These are phyloP conservation scores for Pseudococcus longispinus DNA, from an alignment of 2,888 invertebrate species.

Conservation along the genomic window DNA sequence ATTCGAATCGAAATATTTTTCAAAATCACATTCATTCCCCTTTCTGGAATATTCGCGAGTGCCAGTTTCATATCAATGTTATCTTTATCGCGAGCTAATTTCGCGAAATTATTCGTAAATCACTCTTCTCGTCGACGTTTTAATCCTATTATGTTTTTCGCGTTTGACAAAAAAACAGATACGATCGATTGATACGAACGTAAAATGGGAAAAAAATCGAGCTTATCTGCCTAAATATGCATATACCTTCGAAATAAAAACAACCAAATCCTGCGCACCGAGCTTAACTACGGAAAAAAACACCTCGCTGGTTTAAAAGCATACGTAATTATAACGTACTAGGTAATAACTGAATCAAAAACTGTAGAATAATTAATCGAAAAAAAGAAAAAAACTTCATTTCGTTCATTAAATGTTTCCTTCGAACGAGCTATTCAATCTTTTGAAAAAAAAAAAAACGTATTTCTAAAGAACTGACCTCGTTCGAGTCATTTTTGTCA, in stretches of 20 bases:
- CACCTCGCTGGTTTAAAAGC: background rate
- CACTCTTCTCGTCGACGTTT: background rate
- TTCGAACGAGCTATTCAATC: conserved; percentile 8
- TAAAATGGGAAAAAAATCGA: background rate
- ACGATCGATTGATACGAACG: background rate
- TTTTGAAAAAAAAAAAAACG: background rate
- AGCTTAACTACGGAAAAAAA: background rate
- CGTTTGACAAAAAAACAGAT: background rate
- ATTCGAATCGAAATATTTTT: background rate
- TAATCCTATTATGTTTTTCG: background rate
- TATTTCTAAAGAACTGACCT: conserved; percentile 24
- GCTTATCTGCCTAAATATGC: background rate
- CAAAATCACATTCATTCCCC: background rate
- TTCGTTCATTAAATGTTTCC: conserved; percentile 27
- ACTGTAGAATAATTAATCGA: background rate
- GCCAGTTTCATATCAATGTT: background rate
- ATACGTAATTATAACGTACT: background rate
- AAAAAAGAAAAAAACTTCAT: background rate
- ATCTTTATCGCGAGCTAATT: background rate
- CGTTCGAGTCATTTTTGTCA: conserved; percentile 23
- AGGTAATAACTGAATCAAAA: background rate
- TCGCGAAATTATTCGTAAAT: background rate
- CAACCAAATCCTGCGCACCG: background rate
- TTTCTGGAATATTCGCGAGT: background rate
- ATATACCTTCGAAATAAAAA: background rate